Conservation (phyloP, 2,113 vertebrate genomes). For the Rattus norvegicus region DNA sequence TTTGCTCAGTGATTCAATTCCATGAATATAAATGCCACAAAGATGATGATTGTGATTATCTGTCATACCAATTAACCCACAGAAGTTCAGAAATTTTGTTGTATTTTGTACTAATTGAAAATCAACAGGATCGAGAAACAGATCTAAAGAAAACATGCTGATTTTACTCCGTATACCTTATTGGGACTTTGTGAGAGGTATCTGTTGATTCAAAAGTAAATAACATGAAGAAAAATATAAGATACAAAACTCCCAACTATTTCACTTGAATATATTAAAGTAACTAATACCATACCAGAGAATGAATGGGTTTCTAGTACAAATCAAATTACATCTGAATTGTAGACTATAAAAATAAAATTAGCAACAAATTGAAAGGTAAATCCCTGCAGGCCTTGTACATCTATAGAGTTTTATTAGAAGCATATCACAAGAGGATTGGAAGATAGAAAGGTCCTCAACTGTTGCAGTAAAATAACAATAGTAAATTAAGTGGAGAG, state of each 20-base stretch:
- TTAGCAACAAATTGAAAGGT: background rate
- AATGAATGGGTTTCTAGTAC: background rate
- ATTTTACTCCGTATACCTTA: background rate
- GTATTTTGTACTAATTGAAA: background rate
- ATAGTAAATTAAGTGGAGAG: background rate
- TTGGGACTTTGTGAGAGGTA: accelerated
- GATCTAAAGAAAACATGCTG: background rate
- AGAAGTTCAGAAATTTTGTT: background rate
- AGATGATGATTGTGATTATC: background rate
- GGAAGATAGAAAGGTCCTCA: background rate
- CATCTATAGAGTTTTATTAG: background rate
- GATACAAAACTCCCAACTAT: background rate
- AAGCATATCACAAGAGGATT: background rate
- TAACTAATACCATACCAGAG: background rate
- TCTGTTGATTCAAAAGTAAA: accelerated
- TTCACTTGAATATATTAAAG: background rate
- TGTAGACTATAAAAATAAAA: background rate
- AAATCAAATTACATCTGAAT: background rate
- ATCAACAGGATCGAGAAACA: background rate
- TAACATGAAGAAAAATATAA: background rate
- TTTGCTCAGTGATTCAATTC: background rate
- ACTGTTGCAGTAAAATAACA: background rate
- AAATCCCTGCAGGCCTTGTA: background rate
- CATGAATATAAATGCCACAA: background rate
- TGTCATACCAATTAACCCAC: background rate